Evolutionary conservation across 1,140 invertebrate species (phyloP), one percentile per base, ranked within the genome.

Genomic region (Meteorus sp.): DNA sequence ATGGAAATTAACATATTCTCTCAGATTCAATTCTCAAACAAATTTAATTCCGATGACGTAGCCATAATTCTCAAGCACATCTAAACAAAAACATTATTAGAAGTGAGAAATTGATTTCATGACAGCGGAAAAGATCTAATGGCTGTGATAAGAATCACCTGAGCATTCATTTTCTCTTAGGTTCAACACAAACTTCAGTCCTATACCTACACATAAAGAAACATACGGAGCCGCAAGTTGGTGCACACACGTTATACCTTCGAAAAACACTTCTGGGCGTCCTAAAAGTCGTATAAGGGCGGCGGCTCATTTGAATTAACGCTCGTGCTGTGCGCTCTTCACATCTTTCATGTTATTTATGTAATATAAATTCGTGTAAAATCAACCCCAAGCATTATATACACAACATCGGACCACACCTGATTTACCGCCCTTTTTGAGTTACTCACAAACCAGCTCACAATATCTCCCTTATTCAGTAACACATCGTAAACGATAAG

Each of bases 341-440:
- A 5, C 27, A 29, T 37, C n/a, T 13, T 35, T 29, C 43, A 23
- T 22, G 31, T 62, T 59, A 62, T 62, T 62, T 62, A 62, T 62
- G 52, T 39, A 59, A 59, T 48, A 62, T 59, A 62, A 55, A 62
- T 58, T 54, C 31, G 19, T 37, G 60, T 62, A 62, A 62, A 62
- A 62, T 55, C 61, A 55, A 43, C 61, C 56, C 56, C n/a, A 20
- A 23, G 29, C 17, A 53, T n/a, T n/a, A 52, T 31, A 35, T 29
- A 31, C 23, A 56, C 15, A 35, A 29, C 13, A n/a, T n/a, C n/a
- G n/a, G 33, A 27, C 56, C 52, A 54, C 56, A 59, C 56, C 52
- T 45, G 23, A 48, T 59, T 15, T n/a, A n/a, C 43, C 27, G 50
- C 43, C 27, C 37, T 17, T 53, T 33, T 23, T 3, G 15, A 33